Evolutionary conservation across 2,113 vertebrate genomes (phyloP).

Genomic region (Corythoichthys haematopterus): DNA sequence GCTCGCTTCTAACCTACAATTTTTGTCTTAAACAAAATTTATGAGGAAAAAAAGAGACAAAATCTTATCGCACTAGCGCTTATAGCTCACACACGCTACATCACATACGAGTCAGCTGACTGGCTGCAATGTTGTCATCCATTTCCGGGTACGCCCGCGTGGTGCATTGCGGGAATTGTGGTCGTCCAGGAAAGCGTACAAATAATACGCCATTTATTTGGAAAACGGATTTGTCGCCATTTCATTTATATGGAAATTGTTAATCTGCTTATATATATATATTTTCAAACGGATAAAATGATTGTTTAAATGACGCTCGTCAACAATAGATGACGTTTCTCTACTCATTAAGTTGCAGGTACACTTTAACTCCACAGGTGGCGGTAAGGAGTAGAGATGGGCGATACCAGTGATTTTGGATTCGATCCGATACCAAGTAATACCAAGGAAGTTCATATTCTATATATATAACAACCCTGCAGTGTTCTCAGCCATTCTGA

Average conservation of each 20-base stretch:
- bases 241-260: background rate
- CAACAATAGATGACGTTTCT: too few relatives aligned
- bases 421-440: too few relatives aligned
- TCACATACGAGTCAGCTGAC: constrained; percentile 45
- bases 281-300: background rate
- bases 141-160: background rate
- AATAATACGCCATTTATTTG: background rate
- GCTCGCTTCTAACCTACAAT: fast-evolving
- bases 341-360: too few relatives aligned
- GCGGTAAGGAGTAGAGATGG: too few relatives aligned
- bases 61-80: background rate
- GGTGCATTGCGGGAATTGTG: constrained; percentile 50
- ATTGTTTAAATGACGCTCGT: too few relatives aligned
- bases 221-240: background rate
- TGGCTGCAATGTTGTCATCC: constrained; percentile 24
- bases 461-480: too few relatives aligned
- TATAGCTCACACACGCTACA: background rate
- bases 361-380: too few relatives aligned
- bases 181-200: background rate
- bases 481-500: too few relatives aligned
- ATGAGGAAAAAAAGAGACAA: background rate
- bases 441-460: too few relatives aligned
- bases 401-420: too few relatives aligned
- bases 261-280: background rate
- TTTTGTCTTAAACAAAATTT: background rate